Evolutionary conservation across 2,797 vertebrate species (phyloP).

Genomic region (Glyptemys insculpta): DNA sequence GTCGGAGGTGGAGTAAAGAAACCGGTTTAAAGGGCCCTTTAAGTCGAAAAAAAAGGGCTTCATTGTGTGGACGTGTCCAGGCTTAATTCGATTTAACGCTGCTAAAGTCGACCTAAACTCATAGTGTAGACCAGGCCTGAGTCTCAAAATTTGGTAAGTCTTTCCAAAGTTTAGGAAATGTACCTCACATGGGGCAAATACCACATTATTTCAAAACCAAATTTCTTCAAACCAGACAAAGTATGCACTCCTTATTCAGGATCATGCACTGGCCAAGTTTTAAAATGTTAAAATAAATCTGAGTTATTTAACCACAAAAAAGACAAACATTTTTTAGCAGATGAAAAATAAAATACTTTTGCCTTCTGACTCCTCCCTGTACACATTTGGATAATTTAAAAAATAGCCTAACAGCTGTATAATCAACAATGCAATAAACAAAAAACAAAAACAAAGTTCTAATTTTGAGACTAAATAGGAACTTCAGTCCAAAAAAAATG

Average conservation of each 20-base stretch:
- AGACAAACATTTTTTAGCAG: not conserved
- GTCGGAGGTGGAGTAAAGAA: too few relatives aligned
- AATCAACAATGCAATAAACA: not conserved
- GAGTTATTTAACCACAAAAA: not conserved
- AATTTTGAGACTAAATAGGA: not conserved
- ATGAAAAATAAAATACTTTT: not conserved
- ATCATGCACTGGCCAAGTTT: not conserved
- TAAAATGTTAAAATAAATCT: not conserved
- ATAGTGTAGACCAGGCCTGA: too few relatives aligned
- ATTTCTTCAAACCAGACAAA: not conserved
- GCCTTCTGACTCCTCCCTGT: not conserved
- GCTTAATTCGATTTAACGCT: too few relatives aligned
- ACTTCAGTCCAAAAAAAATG: not conserved
- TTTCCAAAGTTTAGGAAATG: not conserved
- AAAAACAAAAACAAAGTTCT: not conserved
- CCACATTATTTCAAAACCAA: not conserved
- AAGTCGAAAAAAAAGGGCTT: too few relatives aligned
- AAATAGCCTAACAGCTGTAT: not conserved
- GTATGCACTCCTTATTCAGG: not conserved
- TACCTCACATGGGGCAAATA: not conserved
- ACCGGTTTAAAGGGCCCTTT: too few relatives aligned
- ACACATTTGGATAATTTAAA: not conserved
- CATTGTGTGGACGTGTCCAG: too few relatives aligned
- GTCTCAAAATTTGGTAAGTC: not conserved
- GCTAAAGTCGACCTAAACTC: too few relatives aligned